Percentiles rank a stretch among this genome's conserved stretches.
phyloP scores from a whole-genome alignment of 2,888 invertebrate genomes.

The Dasysyrphus albostriatus region DNA sequence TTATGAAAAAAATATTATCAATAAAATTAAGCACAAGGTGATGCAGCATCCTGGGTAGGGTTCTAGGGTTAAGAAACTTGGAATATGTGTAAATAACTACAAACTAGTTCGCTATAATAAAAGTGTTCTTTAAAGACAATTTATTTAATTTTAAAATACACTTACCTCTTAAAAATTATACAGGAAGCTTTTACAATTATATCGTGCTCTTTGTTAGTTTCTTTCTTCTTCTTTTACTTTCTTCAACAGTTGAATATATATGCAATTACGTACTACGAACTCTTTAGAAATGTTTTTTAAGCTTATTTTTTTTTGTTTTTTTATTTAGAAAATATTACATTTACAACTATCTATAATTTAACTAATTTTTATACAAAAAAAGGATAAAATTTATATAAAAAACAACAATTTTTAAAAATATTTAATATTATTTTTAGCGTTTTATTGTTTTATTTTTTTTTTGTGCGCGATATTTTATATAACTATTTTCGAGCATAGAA shows the following conservation, averaged over 20 bases:
- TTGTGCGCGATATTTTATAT: constrained; percentile 6
- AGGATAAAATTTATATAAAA: background rate
- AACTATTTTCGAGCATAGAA: background rate
- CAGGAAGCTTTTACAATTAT: constrained; percentile 26
- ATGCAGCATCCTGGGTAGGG: too few species aligned
- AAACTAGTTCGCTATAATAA: too few species aligned
- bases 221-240: background rate
- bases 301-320: background rate
- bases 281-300: background rate
- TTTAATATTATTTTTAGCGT: background rate
- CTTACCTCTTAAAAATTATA: constrained; percentile 22
- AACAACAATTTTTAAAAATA: constrained; percentile 9
- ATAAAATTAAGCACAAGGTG: too few species aligned
- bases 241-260: background rate
- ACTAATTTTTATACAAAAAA: background rate
- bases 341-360: constrained; percentile 18
- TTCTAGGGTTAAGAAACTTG: too few species aligned
- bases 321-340: background rate
- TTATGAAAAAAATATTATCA: too few species aligned
- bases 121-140: too few species aligned
- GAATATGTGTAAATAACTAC: too few species aligned
- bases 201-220: constrained; percentile 18
- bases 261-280: background rate
- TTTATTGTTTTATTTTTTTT: background rate
- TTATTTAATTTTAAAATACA: too few species aligned